Conservation (phyloP, 2,113 vertebrate genomes). For the Nycticebus coucang region DNA sequence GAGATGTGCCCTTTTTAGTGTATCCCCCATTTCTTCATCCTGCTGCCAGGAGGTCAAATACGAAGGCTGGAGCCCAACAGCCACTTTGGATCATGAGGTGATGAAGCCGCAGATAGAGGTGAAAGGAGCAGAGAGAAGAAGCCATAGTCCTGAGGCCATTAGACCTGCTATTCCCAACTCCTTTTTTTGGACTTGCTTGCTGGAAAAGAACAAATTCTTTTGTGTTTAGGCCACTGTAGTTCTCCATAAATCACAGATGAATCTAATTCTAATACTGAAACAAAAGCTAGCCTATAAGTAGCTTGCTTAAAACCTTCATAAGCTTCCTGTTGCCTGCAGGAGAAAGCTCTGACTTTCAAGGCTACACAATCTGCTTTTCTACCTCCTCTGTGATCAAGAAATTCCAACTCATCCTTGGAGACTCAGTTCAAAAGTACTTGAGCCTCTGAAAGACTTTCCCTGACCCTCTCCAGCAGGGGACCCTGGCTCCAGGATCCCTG, state of each 20-base stretch:
- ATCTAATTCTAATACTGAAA: not conserved
- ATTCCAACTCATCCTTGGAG: not conserved
- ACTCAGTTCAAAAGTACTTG: not conserved
- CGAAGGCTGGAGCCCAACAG: not conserved
- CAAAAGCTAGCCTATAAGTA: not conserved
- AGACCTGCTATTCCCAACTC: not conserved
- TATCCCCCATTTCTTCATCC: not conserved
- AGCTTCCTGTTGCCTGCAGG: not conserved
- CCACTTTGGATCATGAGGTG: not conserved
- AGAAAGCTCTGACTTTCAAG: not conserved
- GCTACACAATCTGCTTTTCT: not conserved
- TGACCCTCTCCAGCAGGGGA: rapidly evolving
- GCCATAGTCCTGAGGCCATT: not conserved
- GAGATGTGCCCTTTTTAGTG: rapidly evolving
- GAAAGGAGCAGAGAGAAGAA: not conserved
- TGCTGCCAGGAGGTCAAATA: not conserved
- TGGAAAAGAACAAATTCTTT: not conserved
- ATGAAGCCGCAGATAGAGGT: not conserved
- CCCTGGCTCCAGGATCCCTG: not conserved
- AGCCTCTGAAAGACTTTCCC: not conserved
- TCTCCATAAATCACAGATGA: not conserved
- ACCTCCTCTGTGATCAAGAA: not conserved
- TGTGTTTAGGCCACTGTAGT: not conserved
- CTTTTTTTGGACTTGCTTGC: not conserved
- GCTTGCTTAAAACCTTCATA: not conserved